Conservation (phyloP, 2,888 invertebrate genomes). For the Brachynemurus nebulosus region DNA sequence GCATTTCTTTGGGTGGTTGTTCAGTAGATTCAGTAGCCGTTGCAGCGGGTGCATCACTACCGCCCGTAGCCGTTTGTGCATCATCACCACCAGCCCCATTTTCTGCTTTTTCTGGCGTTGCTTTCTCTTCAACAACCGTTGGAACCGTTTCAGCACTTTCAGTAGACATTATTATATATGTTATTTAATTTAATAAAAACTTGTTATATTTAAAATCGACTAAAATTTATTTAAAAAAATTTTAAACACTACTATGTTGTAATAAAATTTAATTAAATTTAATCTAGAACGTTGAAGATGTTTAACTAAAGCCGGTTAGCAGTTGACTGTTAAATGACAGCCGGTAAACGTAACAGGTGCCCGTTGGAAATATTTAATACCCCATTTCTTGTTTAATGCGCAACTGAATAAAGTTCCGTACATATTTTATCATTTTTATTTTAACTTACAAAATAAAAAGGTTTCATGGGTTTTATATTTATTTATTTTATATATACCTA, state of each 20-base stretch:
- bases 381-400: neutral
- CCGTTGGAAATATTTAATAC: neutral
- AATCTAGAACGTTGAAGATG: neutral
- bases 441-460: too few relatives aligned
- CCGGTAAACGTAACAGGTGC: slow-evolving; percentile 1
- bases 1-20: slow-evolving; percentile 66
- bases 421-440: too few relatives aligned
- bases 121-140: slow-evolving; percentile 2
- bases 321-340: slow-evolving; percentile 1
- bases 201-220: too few relatives aligned
- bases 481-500: too few relatives aligned
- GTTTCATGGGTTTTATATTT: too few relatives aligned
- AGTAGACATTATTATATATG: neutral
- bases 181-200: neutral
- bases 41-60: slow-evolving; percentile 27
- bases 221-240: too few relatives aligned
- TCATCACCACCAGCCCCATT: slow-evolving; percentile 25
- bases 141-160: slow-evolving; percentile 2
- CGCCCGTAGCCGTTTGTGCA: slow-evolving; percentile 29
- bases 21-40: slow-evolving; percentile 27
- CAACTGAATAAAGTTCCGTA: neutral
- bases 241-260: neutral
- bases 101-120: slow-evolving; percentile 1
- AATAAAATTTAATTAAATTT: neutral
- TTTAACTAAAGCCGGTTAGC: neutral